A percentile compares a stretch with the other conserved stretches of the same genome.
Evolutionary conservation across 1,140 invertebrate genomes (phyloP).

Genomic region (Zeugodacus cucurbitae): DNA sequence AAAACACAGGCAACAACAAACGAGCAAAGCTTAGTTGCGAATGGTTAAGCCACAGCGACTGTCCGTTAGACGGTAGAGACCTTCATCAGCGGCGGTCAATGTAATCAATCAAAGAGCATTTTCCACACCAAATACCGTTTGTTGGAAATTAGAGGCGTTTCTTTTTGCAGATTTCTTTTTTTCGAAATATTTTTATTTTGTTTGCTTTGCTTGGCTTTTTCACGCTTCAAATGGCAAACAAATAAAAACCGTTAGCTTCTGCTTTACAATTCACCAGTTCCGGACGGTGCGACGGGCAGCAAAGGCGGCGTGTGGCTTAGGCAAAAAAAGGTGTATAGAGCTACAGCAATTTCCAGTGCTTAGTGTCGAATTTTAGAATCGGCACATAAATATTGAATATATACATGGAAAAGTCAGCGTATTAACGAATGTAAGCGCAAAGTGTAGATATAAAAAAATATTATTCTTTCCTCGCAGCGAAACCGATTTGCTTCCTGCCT

Average conservation of each 20-base stretch:
- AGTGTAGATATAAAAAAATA: neutral
- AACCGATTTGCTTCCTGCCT: neutral
- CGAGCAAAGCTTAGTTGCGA: neutral
- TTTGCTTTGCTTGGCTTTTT: neutral
- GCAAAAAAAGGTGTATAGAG: neutral
- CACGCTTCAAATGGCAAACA: neutral
- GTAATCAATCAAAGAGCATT: slow-evolving; percentile 26
- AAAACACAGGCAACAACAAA: neutral
- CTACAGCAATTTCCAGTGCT: neutral
- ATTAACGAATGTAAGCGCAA: neutral
- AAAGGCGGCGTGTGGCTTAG: neutral
- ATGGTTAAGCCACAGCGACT: neutral
- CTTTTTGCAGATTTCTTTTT: too few relatives aligned
- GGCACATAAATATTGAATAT: neutral
- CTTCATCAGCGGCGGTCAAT: neutral
- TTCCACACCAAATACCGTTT: neutral
- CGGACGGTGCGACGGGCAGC: neutral
- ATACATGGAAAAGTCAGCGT: neutral
- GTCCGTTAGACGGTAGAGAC: neutral
- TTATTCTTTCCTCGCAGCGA: neutral
- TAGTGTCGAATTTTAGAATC: neutral
- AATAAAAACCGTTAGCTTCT: neutral
- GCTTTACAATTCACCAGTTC: neutral
- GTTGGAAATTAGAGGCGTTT: neutral
- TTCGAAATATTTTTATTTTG: neutral